Conservation (phyloP, 1,140 invertebrate species). For the Dendroctonus ponderosae region DNA sequence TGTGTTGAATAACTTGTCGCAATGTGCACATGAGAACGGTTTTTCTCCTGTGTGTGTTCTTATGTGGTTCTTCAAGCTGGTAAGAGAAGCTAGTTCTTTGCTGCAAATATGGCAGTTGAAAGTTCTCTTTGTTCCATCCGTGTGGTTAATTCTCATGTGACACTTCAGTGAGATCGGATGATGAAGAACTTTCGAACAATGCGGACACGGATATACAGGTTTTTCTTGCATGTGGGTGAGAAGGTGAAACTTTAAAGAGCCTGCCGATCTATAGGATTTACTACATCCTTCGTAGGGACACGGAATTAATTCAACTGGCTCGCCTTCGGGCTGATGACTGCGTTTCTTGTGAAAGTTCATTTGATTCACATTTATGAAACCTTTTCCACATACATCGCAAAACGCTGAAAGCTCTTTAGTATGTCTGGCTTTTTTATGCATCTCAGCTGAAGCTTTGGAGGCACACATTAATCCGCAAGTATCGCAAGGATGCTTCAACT, state of each 20-base stretch:
- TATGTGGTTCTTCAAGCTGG: slow-evolving; percentile 37
- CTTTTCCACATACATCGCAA: slow-evolving; percentile 40
- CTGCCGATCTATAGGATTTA: slow-evolving; percentile 13
- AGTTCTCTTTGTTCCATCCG: slow-evolving; percentile 14
- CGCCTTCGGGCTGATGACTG: slow-evolving; percentile 11
- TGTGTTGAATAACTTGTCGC: slow-evolving; percentile 40
- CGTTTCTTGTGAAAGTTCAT: slow-evolving; percentile 18
- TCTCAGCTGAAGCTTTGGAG: slow-evolving; percentile 62
- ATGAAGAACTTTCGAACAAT: slow-evolving; percentile 60
- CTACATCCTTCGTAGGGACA: slow-evolving; percentile 24
- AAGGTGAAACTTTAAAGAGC: slow-evolving; percentile 22
- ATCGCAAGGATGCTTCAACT: slow-evolving; percentile 43
- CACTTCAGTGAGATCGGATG: slow-evolving; percentile 18
- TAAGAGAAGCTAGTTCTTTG: slow-evolving; percentile 27
- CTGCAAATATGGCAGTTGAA: slow-evolving; percentile 39
- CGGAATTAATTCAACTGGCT: slow-evolving; percentile 9
- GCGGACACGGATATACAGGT: slow-evolving; percentile 51
- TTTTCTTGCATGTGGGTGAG: slow-evolving; percentile 9
- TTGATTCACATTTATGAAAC: slow-evolving; percentile 32
- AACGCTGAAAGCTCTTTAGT: slow-evolving; percentile 52
- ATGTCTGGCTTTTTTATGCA: slow-evolving; percentile 60
- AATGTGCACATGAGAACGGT: slow-evolving; percentile 47
- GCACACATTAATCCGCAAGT: slow-evolving; percentile 62
- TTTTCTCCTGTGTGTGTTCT: slow-evolving; percentile 51
- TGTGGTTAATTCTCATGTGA: slow-evolving; percentile 45